Evolutionary conservation across 1,140 invertebrate species (phyloP), one percentile per base, ranked within the genome.

Genomic region (Elysia chlorotica): DNA sequence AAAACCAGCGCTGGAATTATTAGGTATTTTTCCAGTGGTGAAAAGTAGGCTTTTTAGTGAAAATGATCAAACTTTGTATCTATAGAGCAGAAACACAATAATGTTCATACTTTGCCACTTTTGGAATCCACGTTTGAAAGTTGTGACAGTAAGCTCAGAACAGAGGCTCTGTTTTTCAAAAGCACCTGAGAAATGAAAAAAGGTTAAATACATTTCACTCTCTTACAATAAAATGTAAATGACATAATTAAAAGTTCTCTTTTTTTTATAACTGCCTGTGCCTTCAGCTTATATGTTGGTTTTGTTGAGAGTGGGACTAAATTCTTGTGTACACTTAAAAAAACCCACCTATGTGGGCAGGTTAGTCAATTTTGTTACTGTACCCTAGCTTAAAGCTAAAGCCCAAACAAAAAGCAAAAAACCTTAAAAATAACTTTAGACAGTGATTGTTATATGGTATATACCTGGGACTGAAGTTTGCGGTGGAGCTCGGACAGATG

Each of bases 401-500:
- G n/a, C n/a, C n/a, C n/a, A n/a, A n/a, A n/a, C n/a, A 28, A 30
- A 59, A 30, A 57, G 67, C 5, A 33, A 31, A 48, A 14, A 14
- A 67, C 17, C 14, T 48, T 23, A 48, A 48, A 14, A 14, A 48
- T 48, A 53, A 23, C 5, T 25, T 48, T 41, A 2, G 19, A 10
- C 10, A 36, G 28, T 35, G 33, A 23, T 68, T 17, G 21, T 53
- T 68, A 54, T 23, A 21, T 14, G 19, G 6, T n/a, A 68, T n/a
- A 30, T 62, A 84, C 84, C 77, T 85, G 83, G 23, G 82, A 76
- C 65, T 86, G 80, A 14, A 86, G 76, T 71, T 82, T 85, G 36
- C 85, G 79, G 71, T 85, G 81, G 48, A 85, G 73, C 62, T 85
- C 83, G 14, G 81, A 76, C 73, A 86, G 82, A 1, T 72, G 66